Evolutionary conservation across 2,797 vertebrate species (phyloP).

Genomic region (Florisuga fusca): DNA sequence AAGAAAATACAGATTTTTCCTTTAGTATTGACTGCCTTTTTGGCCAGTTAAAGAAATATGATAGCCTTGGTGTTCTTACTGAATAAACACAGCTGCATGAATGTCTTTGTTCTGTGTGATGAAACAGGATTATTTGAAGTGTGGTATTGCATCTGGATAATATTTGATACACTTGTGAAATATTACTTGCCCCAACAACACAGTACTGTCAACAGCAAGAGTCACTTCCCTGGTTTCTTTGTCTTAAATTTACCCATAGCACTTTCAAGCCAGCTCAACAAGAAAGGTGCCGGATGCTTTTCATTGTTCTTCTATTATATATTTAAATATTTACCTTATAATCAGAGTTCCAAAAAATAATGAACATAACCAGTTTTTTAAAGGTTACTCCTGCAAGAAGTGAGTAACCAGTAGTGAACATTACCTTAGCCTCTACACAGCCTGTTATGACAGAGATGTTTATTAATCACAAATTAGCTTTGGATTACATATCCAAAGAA

Average conservation of each 20-base stretch:
- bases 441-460: background rate
- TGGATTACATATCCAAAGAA: background rate
- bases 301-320: background rate
- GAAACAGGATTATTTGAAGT: constrained; percentile 22
- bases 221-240: background rate
- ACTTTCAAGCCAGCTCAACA: background rate
- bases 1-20: background rate
- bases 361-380: background rate
- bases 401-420: background rate
- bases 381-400: background rate
- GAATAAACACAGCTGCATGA: background rate
- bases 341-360: background rate
- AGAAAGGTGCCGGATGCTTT: background rate
- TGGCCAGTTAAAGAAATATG: background rate
- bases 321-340: background rate
- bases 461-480: background rate
- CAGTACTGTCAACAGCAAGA: background rate
- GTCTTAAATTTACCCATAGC: background rate
- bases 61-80: background rate
- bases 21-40: background rate
- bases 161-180: background rate
- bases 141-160: background rate
- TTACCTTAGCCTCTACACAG: background rate
- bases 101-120: background rate
- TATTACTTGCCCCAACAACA: background rate